Evolutionary conservation across 2,113 vertebrate species (phyloP), one percentile per base, ranked within the genome.

Genomic region (Rhinichthys klamathensis): DNA sequence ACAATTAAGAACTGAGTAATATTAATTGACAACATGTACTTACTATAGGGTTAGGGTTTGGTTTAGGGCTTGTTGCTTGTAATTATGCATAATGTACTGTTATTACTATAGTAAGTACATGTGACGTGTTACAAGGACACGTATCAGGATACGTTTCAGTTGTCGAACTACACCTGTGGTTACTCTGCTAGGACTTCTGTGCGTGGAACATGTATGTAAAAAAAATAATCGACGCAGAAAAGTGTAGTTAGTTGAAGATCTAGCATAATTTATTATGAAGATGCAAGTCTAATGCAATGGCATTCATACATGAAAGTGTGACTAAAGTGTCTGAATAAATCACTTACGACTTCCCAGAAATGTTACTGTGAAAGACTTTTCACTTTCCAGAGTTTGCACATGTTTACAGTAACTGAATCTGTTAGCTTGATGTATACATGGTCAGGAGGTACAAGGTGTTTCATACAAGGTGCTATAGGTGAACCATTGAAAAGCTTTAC

Each of bases 391-490:
- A n/a, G 15, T 51, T 65, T 74, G 84, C 76, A 85, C 84, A 44
- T 73, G 75, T 84, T 84, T 87, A 75, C 75, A 87, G 49, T 58
- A 80, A 84, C 38, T 35, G 25, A 73, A 58, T 49, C 41, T 18
- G 65, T 35, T 80, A 49, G n/a, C 38, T 79, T 80, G 84, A 67
- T 80, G 49, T 69, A n/a, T n/a, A 78, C 32, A 60, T 38, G 11
- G 54, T 76, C 16, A 80, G 72, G 60, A 84, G 81, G 41, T 83
- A n/a, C 73, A 74, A 18, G 23, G 54, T 87, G 61, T 86, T 88
- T 87, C 90, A 85, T 82, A 88, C 85, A 91, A 90, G 93, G 94
- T 95, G 94, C 94, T 94, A 94, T 86, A 84, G 84, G 87, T 92
- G 90, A 92, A 90, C 77, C 74, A 54, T 76, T 51, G 74, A 30